Conservation (phyloP, 2,797 vertebrate genomes). For the Sebastes itinus region DNA sequence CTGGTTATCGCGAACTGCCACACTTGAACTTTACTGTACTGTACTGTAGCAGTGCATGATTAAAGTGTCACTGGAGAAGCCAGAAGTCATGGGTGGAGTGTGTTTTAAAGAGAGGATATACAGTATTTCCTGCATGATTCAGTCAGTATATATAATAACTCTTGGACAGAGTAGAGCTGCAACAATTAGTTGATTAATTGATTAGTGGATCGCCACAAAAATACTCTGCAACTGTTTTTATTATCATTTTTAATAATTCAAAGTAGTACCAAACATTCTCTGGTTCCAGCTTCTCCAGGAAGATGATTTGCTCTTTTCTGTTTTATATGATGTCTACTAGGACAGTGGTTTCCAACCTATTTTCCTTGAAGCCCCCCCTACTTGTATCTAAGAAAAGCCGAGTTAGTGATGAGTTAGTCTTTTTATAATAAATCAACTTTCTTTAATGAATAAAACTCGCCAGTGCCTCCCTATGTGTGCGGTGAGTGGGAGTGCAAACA, state of each 20-base stretch:
- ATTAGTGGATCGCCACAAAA: background rate
- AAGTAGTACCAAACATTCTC: too few species aligned
- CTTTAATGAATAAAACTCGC: too few species aligned
- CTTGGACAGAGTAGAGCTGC: background rate
- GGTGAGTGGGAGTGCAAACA: rapidly evolving
- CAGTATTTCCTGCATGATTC: background rate
- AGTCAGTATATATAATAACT: background rate
- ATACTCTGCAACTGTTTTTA: background rate
- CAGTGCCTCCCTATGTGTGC: too few species aligned
- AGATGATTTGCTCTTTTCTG: background rate
- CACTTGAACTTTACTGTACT: background rate
- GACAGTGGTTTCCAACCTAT: too few species aligned
- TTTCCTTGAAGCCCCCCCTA: too few species aligned
- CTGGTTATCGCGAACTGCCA: background rate
- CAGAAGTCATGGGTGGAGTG: slow-evolving; percentile 16
- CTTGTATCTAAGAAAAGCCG: too few species aligned
- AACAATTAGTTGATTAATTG: background rate
- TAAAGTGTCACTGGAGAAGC: background rate
- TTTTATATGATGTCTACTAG: too few species aligned
- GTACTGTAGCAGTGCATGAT: background rate
- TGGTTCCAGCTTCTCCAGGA: background rate
- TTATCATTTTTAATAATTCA: background rate
- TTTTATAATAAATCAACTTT: too few species aligned
- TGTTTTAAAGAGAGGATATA: background rate
- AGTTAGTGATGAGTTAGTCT: too few species aligned